Conservation (phyloP, 1,140 invertebrate species). For the Pantala flavescens region DNA sequence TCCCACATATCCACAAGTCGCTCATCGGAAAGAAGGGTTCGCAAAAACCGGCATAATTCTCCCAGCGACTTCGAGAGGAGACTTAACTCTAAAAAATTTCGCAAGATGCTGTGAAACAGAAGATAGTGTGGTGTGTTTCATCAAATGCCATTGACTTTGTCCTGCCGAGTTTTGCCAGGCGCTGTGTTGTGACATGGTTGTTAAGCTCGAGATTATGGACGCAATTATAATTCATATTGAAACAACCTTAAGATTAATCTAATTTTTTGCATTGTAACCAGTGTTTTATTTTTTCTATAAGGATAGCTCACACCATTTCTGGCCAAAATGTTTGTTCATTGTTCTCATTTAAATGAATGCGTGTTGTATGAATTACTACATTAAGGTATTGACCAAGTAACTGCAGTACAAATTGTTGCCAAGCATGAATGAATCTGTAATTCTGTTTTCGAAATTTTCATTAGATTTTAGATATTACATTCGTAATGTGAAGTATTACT, state of each 20-base stretch:
- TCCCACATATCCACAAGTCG: slow-evolving; percentile 98
- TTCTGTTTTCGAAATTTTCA: neutral
- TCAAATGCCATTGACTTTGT: neutral
- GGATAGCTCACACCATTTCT: neutral
- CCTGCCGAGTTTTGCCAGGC: neutral
- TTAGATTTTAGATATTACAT: neutral
- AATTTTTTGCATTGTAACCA: slow-evolving; percentile 7
- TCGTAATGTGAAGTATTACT: neutral
- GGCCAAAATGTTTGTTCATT: slow-evolving; percentile 8
- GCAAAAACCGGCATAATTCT: slow-evolving; percentile 42
- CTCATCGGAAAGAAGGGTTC: slow-evolving; percentile 94
- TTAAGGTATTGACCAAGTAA: slow-evolving; percentile 2
- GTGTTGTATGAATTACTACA: neutral
- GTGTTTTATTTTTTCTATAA: neutral
- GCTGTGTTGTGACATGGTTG: neutral
- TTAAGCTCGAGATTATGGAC: neutral
- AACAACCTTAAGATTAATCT: neutral
- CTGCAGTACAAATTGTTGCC: slow-evolving; percentile 1
- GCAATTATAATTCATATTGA: neutral
- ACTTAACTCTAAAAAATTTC: too few relatives aligned
- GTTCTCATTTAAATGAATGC: neutral
- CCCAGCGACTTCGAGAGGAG: neutral
- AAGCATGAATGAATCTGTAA: neutral
- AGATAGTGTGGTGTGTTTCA: neutral
- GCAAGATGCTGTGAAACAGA: neutral